Base-by-base conservation (phyloP, 2,113 vertebrate species). In the Lepisosteus oculatus region DNA sequence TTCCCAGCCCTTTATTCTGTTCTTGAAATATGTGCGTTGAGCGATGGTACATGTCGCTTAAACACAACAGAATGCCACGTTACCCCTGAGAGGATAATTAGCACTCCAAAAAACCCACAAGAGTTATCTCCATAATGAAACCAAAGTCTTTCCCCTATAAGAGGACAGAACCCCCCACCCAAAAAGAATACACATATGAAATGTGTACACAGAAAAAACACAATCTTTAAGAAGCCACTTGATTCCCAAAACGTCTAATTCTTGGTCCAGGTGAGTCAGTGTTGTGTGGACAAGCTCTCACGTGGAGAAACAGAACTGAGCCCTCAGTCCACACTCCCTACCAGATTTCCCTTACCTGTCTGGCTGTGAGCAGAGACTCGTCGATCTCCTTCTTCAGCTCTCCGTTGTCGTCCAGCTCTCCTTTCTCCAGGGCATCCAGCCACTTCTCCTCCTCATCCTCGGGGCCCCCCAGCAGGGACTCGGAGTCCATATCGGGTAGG, bases 301-400 rank as follows among this genome's bases (percentile, higher is more conserved):
- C 3, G 45, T 7, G 51, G 4, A 61, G 14, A 61, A 13, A 63
- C 61, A 2, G 61, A 7, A 63, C n/a, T 63, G 61, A 6, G 29
- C n/a, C n/a, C 17, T 8, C 61, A 17, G 54, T 55, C 59, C 41
- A 57, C 54, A 47, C 43, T 29, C 44, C 15, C 13, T 47, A 62
- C 41, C 61, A 6, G 17, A 29, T 41, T 44, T 4, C 5, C 3
- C 65, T 78, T 67, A 97, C 97, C 92, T 98, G 97, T 73, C 97
- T 85, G 13, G 96, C 94, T 0, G 97, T 99, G 44, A 99, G 93
- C 73, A 98, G 81, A 1, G 94, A 93, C 85, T 98, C 97, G 0
- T 99, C 95, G 0, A 96, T 88, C 75, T 99, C 95, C 74, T 96
- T 97, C 85, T 98, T 98, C 65, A 99, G 88, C 78, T 99, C 97